Conservation (phyloP, 2,888 invertebrate genomes). For the Acronicta leporina region DNA sequence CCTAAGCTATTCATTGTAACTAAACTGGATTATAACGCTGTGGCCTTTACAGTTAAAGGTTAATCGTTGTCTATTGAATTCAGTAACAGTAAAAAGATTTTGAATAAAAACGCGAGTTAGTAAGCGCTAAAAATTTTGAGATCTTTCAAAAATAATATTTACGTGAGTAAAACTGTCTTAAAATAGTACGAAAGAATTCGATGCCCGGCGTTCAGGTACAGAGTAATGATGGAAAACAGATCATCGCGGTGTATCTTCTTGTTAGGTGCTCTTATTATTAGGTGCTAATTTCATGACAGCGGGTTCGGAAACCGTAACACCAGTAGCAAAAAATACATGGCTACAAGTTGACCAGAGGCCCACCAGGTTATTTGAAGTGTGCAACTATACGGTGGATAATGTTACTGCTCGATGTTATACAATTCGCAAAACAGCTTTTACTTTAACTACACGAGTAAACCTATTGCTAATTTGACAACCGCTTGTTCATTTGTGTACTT, state of each 20-base stretch:
- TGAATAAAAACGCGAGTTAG: constrained; percentile 5
- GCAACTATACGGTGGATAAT: constrained; percentile 42
- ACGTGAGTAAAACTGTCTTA: constrained; percentile 51
- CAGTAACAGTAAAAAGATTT: constrained; percentile 21
- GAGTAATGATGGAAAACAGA: constrained; percentile 75
- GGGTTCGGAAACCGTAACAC: constrained; percentile 50
- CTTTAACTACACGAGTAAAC: constrained; percentile 23
- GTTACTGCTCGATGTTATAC: constrained; percentile 22
- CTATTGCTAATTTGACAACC: too few relatives aligned
- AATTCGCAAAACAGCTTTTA: constrained; percentile 27
- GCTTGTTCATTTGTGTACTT: too few relatives aligned
- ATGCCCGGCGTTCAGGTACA: constrained; percentile 52
- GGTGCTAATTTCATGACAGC: constrained; percentile 65
- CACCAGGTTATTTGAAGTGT: constrained; percentile 35
- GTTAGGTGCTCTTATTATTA: constrained; percentile 69
- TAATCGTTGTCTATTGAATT: constrained; percentile 34
- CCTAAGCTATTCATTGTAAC: constrained; percentile 20
- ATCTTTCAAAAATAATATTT: constrained; percentile 53
- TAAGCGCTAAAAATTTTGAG: constrained; percentile 25
- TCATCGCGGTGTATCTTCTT: constrained; percentile 65
- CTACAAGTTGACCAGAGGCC: constrained; percentile 47
- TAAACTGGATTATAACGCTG: constrained; percentile 38
- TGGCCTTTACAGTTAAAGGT: constrained; percentile 38
- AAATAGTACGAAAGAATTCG: constrained; percentile 67
- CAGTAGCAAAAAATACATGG: constrained; percentile 52